phyloP scores from a whole-genome alignment of 2,888 invertebrate genomes.

The Yponomeuta plumbellus region DNA sequence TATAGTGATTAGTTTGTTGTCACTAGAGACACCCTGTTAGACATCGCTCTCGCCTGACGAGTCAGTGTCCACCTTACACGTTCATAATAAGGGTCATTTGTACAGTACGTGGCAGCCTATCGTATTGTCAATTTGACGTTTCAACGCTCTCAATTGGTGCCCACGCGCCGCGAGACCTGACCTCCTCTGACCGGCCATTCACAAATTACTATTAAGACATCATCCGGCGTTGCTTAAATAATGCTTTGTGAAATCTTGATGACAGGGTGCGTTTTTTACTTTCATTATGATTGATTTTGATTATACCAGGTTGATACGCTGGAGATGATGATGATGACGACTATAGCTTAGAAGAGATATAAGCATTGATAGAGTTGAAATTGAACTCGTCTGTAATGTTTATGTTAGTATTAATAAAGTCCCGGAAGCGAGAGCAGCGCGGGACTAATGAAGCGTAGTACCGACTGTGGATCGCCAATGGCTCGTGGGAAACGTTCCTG shows the following conservation, averaged over 20 bases:
- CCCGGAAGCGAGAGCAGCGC: conserved; percentile 10
- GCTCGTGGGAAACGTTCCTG: conserved; percentile 50
- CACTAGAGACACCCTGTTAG: neutral
- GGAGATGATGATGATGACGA: too few species aligned
- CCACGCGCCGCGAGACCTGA: conserved; percentile 47
- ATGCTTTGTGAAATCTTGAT: conserved; percentile 18
- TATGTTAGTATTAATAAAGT: conserved; percentile 1
- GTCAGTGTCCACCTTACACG: neutral
- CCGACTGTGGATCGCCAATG: conserved; percentile 40
- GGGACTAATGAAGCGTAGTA: conserved; percentile 51
- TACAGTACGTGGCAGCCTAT: conserved; percentile 33
- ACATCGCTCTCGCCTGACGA: neutral
- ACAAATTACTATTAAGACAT: conserved; percentile 63
- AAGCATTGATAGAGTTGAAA: neutral
- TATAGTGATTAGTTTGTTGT: neutral
- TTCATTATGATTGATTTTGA: neutral
- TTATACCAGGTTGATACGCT: neutral
- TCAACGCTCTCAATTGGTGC: conserved; percentile 64
- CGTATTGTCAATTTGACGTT: conserved; percentile 55
- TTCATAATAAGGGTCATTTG: neutral
- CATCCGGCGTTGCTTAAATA: conserved; percentile 48
- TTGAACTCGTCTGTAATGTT: neutral
- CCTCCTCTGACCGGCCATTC: conserved; percentile 53
- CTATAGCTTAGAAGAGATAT: neutral
- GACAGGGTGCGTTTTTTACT: conserved; percentile 1